Evolutionary conservation across 2,888 invertebrate species (phyloP), one percentile per base, ranked within the genome.

Genomic region (Epinotia bilunana): DNA sequence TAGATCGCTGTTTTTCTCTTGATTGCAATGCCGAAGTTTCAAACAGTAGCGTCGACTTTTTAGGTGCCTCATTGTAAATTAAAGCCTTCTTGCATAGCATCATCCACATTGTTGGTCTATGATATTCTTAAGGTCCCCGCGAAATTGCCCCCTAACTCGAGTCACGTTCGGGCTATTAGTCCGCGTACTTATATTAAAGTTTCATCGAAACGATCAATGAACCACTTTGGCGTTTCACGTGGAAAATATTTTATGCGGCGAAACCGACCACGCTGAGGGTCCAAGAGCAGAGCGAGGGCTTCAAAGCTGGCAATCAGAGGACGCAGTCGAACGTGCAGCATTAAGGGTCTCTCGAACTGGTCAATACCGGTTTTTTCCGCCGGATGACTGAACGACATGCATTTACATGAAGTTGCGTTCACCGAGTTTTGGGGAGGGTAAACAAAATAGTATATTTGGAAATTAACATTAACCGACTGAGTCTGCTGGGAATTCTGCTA

Each of bases 151-250:
- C 84, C 87, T 87, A 88, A 89, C 89, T 88, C 78, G 83, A 90
- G 90, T 91, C 93, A 93, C 93, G 93, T 91, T 88, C 85, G 77
- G 82, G 89, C 92, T 91, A 92, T 93, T 91, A 92, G 90, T 90
- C 88, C 87, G 80, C 81, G 88, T 90, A 90, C 92, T 92, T 91
- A 88, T 88, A 90, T 86, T 89, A 88, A 92, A 92, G 90, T 92
- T 93, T 91, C 90, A 90, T 88, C 89, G 82, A 88, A 90, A 86
- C 90, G 90, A 91, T 91, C 91, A 90, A 89, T 90, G 89, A 84
- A 89, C 88, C 86, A 86, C 84, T 86, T 84, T 84, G 80, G 83
- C 84, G 86, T 84, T 87, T 81, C 79, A 83, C 86, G 84, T 84
- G 81, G 86, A 88, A 91, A 90, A 91, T 90, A 89, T 88, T 88